These are phyloP conservation scores for Seira sanloemensis DNA, from an alignment of 2,888 invertebrate species.

Conservation along the genomic window DNA sequence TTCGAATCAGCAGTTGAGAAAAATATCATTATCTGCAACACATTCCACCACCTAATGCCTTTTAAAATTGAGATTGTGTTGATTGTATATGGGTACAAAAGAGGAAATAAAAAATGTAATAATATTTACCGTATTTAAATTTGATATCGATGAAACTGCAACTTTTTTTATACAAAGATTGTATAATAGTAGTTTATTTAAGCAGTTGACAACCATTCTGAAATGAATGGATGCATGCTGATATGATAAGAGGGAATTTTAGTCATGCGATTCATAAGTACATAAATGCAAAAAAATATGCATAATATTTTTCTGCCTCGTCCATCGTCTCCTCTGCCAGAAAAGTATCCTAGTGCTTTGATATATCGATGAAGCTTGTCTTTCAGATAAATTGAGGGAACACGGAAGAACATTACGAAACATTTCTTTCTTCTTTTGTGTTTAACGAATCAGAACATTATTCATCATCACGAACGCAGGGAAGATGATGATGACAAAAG, in stretches of 20 bases:
- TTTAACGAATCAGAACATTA: slow-evolving; percentile 63
- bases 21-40: no score
- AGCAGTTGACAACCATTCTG: background rate
- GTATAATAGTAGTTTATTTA: background rate
- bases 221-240: background rate
- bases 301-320: background rate
- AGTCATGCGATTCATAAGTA: no score
- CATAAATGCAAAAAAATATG: no score
- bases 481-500: slow-evolving; percentile 46
- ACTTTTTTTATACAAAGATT: background rate
- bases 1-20: background rate
- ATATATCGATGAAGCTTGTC: slow-evolving; percentile 21
- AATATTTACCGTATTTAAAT: background rate
- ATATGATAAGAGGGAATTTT: background rate
- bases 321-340: background rate
- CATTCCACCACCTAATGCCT: no score
- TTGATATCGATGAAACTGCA: background rate
- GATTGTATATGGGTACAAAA: background rate
- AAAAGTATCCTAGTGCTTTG: background rate
- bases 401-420: slow-evolving; percentile 47
- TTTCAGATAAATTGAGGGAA: slow-evolving; percentile 46
- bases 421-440: slow-evolving; percentile 31
- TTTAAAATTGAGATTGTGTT: background rate
- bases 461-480: slow-evolving; percentile 2
- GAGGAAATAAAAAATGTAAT: background rate